Conservation (phyloP, 2,888 invertebrate species). For the Lordiphosa fenestrarum region DNA sequence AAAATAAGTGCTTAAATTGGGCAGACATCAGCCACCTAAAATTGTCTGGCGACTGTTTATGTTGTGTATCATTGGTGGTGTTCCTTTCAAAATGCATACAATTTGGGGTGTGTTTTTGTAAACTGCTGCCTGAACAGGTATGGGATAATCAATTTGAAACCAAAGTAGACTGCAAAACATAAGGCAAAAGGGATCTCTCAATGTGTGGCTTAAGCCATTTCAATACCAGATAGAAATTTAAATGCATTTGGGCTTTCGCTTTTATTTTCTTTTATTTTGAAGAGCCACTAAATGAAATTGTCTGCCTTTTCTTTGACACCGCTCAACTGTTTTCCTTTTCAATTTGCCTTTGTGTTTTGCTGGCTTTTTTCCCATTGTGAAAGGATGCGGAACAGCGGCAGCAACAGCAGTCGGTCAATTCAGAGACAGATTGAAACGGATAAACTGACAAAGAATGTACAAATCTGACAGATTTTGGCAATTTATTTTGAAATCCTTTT, state of each 20-base stretch:
- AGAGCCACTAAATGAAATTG: constrained; percentile 26
- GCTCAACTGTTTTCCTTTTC: constrained; percentile 25
- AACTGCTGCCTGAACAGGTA: constrained; percentile 47
- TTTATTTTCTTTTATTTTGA: constrained; percentile 2
- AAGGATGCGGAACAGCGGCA: constrained; percentile 4
- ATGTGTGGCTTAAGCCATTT: too few species aligned
- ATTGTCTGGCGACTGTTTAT: constrained; percentile 26
- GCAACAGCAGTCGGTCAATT: constrained; percentile 21
- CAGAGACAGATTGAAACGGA: constrained; percentile 19
- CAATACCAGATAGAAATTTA: too few species aligned
- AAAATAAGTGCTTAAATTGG: too few species aligned
- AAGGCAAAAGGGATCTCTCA: too few species aligned
- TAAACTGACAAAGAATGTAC: constrained; percentile 28
- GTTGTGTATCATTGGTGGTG: constrained; percentile 33
- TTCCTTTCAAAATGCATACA: constrained; percentile 53
- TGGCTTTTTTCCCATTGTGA: constrained; percentile 9
- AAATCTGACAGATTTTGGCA: constrained; percentile 37
- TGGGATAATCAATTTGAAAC: constrained; percentile 63
- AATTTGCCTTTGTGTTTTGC: constrained; percentile 10
- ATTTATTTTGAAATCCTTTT: constrained; percentile 18
- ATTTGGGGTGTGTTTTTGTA: constrained; percentile 62
- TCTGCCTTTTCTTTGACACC: constrained; percentile 29
- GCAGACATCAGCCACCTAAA: background rate
- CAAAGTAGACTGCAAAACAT: background rate
- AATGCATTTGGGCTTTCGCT: background rate